phyloP scores from a whole-genome alignment of 2,888 invertebrate species.

The Encarsia formosa region DNA sequence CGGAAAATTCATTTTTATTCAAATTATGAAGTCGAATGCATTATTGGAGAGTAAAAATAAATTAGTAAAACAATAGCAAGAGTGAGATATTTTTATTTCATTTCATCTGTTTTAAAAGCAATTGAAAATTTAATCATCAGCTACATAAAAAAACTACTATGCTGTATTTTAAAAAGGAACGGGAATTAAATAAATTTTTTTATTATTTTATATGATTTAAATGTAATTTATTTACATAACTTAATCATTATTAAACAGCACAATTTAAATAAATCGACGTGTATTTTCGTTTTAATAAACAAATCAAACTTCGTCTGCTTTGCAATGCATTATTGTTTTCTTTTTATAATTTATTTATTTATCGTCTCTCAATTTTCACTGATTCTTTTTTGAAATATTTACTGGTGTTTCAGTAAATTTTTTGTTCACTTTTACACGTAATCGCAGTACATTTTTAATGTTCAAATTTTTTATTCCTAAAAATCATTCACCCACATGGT shows the following conservation, averaged over 20 bases:
- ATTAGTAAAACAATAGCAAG: too few species aligned
- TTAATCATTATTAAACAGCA: conserved; percentile 29
- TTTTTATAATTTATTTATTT: conserved; percentile 2
- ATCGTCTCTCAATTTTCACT: conserved; percentile 1
- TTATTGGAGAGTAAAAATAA: too few species aligned
- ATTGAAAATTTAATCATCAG: too few species aligned
- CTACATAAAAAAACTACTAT: too few species aligned
- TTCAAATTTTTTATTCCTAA: conserved; percentile 1
- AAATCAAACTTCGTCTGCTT: conserved; percentile 20
- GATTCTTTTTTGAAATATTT: conserved; percentile 13
- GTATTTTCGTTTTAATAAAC: conserved; percentile 18
- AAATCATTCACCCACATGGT: conserved; percentile 19
- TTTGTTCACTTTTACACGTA: conserved; percentile 4
- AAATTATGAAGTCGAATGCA: too few species aligned
- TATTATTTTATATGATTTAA: conserved; percentile 24
- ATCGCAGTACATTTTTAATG: neutral
- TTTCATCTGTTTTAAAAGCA: too few species aligned
- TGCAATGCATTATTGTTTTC: conserved; percentile 18
- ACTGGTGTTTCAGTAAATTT: conserved; percentile 4
- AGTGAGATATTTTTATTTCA: too few species aligned
- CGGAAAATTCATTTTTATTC: too few species aligned
- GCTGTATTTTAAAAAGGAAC: too few species aligned
- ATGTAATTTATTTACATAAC: conserved; percentile 41
- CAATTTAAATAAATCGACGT: conserved; percentile 31
- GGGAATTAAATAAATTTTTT: too few species aligned